Evolutionary conservation across 2,888 invertebrate species (phyloP).

Genomic region (Dryobota labecula): DNA sequence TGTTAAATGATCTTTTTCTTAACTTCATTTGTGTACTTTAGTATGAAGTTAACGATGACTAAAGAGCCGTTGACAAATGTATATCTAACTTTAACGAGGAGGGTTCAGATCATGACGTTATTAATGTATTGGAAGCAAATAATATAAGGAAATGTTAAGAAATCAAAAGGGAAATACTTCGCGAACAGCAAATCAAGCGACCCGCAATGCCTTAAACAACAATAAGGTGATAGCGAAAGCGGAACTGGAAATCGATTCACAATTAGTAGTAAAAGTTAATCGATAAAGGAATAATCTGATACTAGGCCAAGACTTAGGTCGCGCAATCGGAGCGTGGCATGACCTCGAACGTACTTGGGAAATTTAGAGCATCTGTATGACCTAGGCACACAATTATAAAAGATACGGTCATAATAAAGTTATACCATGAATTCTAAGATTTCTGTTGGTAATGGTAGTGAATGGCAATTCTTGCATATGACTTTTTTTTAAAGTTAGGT

Average conservation of each 20-base stretch:
- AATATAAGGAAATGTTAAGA: not conserved
- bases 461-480: not conserved
- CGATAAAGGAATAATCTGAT: conserved; percentile 71
- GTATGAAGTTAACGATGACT: conserved; percentile 2
- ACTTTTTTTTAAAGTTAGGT: not conserved
- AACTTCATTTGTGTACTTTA: conserved; percentile 20
- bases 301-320: conserved; percentile 68
- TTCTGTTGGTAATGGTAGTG: not conserved
- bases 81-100: not conserved
- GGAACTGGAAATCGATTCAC: conserved; percentile 70
- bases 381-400: conserved; percentile 35
- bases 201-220: conserved; percentile 51
- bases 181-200: conserved; percentile 43
- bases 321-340: conserved; percentile 59
- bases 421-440: conserved; percentile 20
- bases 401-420: conserved; percentile 21
- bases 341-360: conserved; percentile 43
- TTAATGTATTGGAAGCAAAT: not conserved
- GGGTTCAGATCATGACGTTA: not conserved
- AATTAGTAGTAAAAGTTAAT: conserved; percentile 75
- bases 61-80: not conserved
- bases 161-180: conserved; percentile 13
- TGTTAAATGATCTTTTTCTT: conserved; percentile 21
- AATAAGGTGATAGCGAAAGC: conserved; percentile 74
- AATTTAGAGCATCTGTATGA: conserved; percentile 45